Evolutionary conservation across 2,797 vertebrate genomes (phyloP), one percentile per base, ranked within the genome.

Genomic region (Esox lucius): DNA sequence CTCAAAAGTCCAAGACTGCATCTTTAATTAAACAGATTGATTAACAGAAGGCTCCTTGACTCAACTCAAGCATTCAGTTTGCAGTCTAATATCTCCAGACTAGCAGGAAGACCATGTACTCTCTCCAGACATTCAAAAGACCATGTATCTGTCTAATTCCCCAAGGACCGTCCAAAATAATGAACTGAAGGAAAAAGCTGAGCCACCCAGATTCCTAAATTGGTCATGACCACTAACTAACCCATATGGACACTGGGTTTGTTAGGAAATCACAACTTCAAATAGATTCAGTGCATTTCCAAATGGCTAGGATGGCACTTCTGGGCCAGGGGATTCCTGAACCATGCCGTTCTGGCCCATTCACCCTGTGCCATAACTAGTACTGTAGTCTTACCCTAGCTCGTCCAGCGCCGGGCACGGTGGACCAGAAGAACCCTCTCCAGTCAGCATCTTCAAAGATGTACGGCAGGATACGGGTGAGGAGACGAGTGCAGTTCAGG

Each of bases 391-490:
- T 76, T 84, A 97, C 97, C 95, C 91, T 92, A 4, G 90, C 90
- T 78, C 93, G 93, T 11, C 96, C 96, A 0, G 96, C 94, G 9
- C 96, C 96, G 0, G 97, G 96, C 70, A 98, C 95, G 0, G 95
- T 97, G 72, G 97, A 97, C 97, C 96, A 98, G 91, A 98, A 98
- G 92, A 98, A 98, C 48, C 97, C 97, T 70, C 96, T 95, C 97
- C 97, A 99, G 91, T 99, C 97, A 0, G 96, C 95, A 81, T 99
- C 97, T 90, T 99, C 97, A 0, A 97, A 98, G 91, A 99, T 97
- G 89, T 97, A 98, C 8, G 97, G 97, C 83, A 99, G 92, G 81
- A 97, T 93, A 0, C 97, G 95, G 0, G 96, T 97, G 76, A 99
- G 94, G 8, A 99, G 94, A 12, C 96, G 94, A 71, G 91, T 90